Conservation (phyloP, 2,888 invertebrate species). For the Notodonta dromedarius region DNA sequence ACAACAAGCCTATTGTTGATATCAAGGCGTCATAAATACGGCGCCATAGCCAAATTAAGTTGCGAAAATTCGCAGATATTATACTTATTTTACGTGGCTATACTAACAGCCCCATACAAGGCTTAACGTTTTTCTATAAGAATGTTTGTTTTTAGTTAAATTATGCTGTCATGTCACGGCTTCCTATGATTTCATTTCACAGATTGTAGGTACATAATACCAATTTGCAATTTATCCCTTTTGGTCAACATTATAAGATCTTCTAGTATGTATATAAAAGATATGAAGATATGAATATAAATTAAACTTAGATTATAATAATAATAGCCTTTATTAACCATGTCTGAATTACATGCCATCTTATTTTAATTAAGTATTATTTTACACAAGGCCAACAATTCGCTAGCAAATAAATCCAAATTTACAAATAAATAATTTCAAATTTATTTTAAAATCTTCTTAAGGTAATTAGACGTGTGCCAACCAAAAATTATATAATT, state of each 20-base stretch:
- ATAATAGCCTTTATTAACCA: no score
- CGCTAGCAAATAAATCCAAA: no score
- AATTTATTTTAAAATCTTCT: no score
- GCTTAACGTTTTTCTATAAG: not conserved
- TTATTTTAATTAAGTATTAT: no score
- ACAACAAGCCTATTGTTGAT: not conserved
- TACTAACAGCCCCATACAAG: slow-evolving; percentile 11
- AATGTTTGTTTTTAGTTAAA: not conserved
- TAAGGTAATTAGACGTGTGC: no score
- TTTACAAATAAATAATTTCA: no score
- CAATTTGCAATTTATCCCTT: slow-evolving; percentile 1
- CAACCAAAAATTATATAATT: no score
- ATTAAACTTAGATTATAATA: no score
- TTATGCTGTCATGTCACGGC: not conserved
- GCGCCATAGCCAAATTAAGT: slow-evolving; percentile 7
- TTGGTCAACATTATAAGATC: not conserved
- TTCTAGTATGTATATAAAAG: no score
- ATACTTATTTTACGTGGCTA: not conserved
- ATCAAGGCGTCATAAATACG: not conserved
- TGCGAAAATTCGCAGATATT: slow-evolving; percentile 1
- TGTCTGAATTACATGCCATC: no score
- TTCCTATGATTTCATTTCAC: not conserved
- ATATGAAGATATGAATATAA: no score
- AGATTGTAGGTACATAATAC: not conserved
- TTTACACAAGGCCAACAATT: no score